phyloP scores from a whole-genome alignment of 2,888 invertebrate species.

The Heliconius erato region DNA sequence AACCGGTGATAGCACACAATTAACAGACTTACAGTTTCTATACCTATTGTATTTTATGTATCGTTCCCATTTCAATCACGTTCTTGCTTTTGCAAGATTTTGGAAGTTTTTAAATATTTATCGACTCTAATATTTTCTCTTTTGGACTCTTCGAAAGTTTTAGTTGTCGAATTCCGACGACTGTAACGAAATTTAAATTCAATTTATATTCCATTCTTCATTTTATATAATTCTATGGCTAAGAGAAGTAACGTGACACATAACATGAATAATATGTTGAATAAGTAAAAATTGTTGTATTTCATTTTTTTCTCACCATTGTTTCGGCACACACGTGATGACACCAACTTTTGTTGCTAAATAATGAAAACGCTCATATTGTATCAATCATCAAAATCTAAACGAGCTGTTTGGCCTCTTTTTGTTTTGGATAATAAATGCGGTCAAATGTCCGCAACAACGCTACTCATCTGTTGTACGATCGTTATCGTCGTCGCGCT shows the following conservation, averaged over 20 bases:
- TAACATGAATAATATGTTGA: neutral
- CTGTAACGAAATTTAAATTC: neutral
- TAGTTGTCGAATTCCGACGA: neutral
- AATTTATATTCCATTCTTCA: neutral
- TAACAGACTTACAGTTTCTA: conserved; percentile 16
- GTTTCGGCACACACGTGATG: neutral
- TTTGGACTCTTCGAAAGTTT: neutral
- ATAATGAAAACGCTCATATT: conserved; percentile 10
- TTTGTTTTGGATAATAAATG: conserved; percentile 16
- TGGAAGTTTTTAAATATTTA: neutral
- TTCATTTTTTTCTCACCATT: neutral
- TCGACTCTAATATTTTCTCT: conserved; percentile 3
- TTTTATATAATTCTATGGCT: neutral
- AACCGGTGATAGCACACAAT: conserved; percentile 16
- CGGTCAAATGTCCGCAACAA: neutral
- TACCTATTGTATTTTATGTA: conserved; percentile 1
- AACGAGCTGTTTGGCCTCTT: conserved; percentile 13
- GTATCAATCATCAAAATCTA: conserved; percentile 15
- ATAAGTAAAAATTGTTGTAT: neutral
- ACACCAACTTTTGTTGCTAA: conserved; percentile 8
- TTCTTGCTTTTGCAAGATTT: neutral
- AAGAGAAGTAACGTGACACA: neutral
- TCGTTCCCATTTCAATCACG: conserved; percentile 16
- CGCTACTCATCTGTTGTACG: neutral
- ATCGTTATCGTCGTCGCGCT: neutral